Percentiles rank a stretch among this genome's conserved stretches.
These are phyloP conservation scores for Spermophilus dauricus DNA, from an alignment of 2,113 vertebrate species.

Conservation along the genomic window DNA sequence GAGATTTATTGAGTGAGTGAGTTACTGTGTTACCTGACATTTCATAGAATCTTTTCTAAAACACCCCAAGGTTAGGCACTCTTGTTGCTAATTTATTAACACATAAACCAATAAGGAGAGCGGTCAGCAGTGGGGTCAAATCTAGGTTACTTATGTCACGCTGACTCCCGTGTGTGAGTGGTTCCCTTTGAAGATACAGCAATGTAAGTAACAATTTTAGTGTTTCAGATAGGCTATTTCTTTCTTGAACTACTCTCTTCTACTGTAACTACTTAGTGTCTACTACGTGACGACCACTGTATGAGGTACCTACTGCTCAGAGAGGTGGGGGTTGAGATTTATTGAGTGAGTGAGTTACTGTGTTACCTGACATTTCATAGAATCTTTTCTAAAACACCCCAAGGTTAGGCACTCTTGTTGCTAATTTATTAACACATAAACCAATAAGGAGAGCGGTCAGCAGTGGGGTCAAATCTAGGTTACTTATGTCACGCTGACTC, in stretches of 20 bases:
- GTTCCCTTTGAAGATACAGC: too few species aligned
- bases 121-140: accelerated
- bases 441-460: neutral
- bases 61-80: neutral
- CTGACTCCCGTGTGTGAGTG: accelerated
- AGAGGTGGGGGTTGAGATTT: neutral
- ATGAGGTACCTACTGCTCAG: neutral
- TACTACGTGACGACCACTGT: neutral
- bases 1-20: too few species aligned
- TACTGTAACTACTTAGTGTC: too few species aligned
- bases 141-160: neutral
- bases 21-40: neutral
- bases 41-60: neutral
- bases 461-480: neutral
- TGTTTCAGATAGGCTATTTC: neutral
- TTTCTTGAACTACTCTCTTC: neutral
- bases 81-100: neutral
- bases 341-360: neutral
- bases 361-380: neutral
- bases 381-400: neutral
- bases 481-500: accelerated
- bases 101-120: neutral
- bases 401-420: neutral
- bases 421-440: neutral
- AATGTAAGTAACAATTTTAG: neutral